Base-by-base conservation (phyloP, 64 coral and sea anemone species). In the Astreopora myriophthalma region DNA sequence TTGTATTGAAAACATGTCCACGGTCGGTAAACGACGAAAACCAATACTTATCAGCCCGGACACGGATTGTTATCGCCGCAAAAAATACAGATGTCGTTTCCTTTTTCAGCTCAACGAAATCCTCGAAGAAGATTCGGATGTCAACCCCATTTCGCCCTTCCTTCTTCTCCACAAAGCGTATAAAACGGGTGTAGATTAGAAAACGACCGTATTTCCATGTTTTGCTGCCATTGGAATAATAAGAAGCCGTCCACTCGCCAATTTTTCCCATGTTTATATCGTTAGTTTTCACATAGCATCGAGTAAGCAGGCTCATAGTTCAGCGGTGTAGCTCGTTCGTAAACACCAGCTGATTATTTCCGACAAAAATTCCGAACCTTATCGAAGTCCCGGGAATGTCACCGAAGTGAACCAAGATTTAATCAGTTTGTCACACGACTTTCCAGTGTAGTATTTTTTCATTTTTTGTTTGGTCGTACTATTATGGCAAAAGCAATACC, bases 191-290 rank as follows among this genome's bases (percentile, higher is more conserved):
- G 37, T 69, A 95, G 7, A 96, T 32, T 8, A 84, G 25, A 51
- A 99, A 32, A 24, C 42, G 93, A 62, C 97, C 97, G 63, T 96
- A 90, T 7, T 93, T 40, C 97, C 97, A 99, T 40, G 73, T 87
- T 90, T 71, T 90, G 11, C 73, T 94, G 8, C 58, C 72, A 44
- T 81, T 87, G 52, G 85, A 89, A 61, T 96, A 99, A 75, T 99
- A 99, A 26, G 94, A 96, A 19, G 97, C 97, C 39, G 93, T 95
- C 94, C 97, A 99, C 44, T 93, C 86, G 34, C 84, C 85, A 20
- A 97, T 64, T 86, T 75, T 94, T 34, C 72, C 42, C 95, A 97
- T 97, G 36, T 76, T 86, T 19, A 11, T 22, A 34, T 84, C 17
- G 6, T 8, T 13, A 42, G 14, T 75, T 0, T 44, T 29, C n/a